A percentile compares a stretch with the other conserved stretches of the same genome.
These are phyloP conservation scores for Crotalus tigris DNA, from an alignment of 2,113 vertebrate species.

Conservation along the genomic window DNA sequence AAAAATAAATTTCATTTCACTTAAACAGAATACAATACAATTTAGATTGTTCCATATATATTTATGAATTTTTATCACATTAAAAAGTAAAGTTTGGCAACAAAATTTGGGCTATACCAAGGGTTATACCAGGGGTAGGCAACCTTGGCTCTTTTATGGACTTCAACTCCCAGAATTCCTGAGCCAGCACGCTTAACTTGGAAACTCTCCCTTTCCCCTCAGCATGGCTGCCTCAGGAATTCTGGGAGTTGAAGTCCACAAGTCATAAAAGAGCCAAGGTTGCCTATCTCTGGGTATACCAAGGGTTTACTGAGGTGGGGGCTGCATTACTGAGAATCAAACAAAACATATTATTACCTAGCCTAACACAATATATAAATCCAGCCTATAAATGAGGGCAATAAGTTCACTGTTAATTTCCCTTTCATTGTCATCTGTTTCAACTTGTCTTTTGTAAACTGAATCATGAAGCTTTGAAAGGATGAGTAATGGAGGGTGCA, in stretches of 20 bases:
- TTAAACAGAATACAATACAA: background rate
- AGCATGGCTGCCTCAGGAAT: too few species aligned
- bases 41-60: background rate
- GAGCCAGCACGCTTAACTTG: too few species aligned
- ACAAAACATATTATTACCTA: background rate
- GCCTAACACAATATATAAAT: background rate
- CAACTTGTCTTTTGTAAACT: background rate
- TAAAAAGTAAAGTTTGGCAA: background rate
- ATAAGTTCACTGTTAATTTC: background rate
- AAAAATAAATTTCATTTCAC: background rate
- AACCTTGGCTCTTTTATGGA: too few species aligned
- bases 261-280: too few species aligned
- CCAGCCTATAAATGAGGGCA: background rate
- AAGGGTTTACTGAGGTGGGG: background rate
- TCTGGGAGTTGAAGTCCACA: too few species aligned
- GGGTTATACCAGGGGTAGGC: background rate
- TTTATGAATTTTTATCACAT: background rate
- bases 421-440: background rate
- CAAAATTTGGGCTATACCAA: background rate
- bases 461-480: background rate
- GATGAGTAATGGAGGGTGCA: background rate
- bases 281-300: background rate
- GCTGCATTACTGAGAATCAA: background rate
- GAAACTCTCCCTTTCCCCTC: too few species aligned
- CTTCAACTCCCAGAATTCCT: too few species aligned